Percentiles rank a stretch among this genome's conserved stretches.
phyloP scores from a whole-genome alignment of 2,113 vertebrate species.

The Eurystomus gularis region DNA sequence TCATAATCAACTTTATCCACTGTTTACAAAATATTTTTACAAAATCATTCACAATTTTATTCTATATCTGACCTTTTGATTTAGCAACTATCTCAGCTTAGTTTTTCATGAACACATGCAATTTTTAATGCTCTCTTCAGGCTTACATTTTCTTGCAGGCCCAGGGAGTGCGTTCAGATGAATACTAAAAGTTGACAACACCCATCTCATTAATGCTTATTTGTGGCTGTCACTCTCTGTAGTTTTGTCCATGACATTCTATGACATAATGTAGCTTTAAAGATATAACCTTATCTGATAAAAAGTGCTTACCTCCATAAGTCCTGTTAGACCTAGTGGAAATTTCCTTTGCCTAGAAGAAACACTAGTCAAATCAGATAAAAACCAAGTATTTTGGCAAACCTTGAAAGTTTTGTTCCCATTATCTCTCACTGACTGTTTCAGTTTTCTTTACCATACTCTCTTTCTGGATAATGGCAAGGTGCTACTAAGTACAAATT shows the following conservation, averaged over 20 bases:
- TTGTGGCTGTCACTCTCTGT: background rate
- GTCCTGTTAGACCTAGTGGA: background rate
- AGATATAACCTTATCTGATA: background rate
- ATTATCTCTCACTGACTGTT: background rate
- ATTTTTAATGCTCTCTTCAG: slow-evolving; percentile 26
- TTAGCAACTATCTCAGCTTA: background rate
- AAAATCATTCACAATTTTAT: background rate
- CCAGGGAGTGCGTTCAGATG: background rate
- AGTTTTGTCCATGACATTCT: background rate
- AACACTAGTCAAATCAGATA: background rate
- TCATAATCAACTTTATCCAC: background rate
- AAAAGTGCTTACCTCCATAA: background rate
- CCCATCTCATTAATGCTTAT: background rate
- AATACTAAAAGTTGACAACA: background rate
- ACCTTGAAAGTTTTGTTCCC: background rate
- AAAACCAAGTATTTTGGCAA: background rate
- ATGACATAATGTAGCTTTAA: background rate
- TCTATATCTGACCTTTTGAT: background rate
- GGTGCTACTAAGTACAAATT: background rate
- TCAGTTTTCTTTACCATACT: background rate
- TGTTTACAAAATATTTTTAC: background rate
- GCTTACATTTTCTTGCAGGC: background rate
- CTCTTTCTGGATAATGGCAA: background rate
- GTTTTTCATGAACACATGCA: background rate
- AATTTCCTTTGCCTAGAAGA: background rate